Percentiles rank a stretch among this genome's conserved stretches.
Conservation (phyloP, 1,140 invertebrate species). For the Gryon sp. region DNA sequence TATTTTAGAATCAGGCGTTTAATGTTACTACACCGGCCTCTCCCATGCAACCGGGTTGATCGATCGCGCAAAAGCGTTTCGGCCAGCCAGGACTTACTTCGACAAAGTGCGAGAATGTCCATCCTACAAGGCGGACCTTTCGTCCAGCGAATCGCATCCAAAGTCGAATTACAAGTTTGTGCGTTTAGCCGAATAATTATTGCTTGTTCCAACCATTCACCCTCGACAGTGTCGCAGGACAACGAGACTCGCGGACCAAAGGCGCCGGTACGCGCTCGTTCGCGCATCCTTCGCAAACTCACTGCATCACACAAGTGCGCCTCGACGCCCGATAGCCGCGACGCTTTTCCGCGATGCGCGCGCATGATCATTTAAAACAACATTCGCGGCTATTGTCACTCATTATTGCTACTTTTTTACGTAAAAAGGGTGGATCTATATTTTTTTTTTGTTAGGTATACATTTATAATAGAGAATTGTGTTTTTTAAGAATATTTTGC, state of each 20-base stretch:
- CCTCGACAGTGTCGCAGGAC: conserved; percentile 12
- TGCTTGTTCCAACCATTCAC: background rate
- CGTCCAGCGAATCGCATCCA: background rate
- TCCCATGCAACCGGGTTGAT: conserved; percentile 51
- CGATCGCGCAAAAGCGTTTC: conserved; percentile 46
- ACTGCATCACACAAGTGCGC: conserved; percentile 54
- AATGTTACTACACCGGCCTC: conserved; percentile 57
- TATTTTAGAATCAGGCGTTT: too few species aligned
- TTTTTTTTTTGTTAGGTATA: too few species aligned
- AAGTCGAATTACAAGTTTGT: background rate
- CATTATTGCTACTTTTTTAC: too few species aligned
- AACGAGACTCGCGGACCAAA: conserved; percentile 23
- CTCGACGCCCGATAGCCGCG: conserved; percentile 12
- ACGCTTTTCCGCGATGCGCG: conserved; percentile 37
- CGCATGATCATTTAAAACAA: too few species aligned
- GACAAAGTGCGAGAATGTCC: conserved; percentile 9
- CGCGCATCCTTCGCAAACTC: conserved; percentile 62
- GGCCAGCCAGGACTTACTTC: conserved; percentile 20
- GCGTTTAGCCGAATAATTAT: background rate
- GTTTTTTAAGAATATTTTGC: too few species aligned
- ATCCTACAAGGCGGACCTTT: background rate
- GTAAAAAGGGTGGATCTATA: too few species aligned
- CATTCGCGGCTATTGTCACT: too few species aligned
- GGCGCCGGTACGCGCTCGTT: conserved; percentile 34
- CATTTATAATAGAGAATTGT: too few species aligned